phyloP scores from a whole-genome alignment of 2,113 vertebrate genomes.

The Amia ocellicauda region DNA sequence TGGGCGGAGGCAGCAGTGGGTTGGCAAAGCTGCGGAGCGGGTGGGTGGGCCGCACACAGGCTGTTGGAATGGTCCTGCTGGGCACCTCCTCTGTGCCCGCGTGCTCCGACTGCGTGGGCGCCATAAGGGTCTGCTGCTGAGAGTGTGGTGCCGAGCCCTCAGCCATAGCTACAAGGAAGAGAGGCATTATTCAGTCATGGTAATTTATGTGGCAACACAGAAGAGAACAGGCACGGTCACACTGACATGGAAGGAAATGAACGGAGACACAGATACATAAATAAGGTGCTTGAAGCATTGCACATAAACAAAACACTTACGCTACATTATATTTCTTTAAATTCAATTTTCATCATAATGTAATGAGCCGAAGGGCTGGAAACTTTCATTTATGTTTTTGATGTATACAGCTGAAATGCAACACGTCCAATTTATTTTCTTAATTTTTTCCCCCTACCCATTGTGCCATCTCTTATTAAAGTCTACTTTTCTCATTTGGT shows the following conservation, averaged over 20 bases:
- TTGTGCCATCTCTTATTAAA: no score
- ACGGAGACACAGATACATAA: background rate
- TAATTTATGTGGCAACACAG: background rate
- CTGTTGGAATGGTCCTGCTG: slow-evolving; percentile 82
- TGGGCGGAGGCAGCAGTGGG: slow-evolving; percentile 83
- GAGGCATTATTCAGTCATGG: background rate
- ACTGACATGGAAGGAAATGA: background rate
- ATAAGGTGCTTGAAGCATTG: no score
- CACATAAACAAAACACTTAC: no score
- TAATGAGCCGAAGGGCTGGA: no score
- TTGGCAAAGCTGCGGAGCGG: slow-evolving; percentile 90
- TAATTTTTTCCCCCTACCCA: no score
- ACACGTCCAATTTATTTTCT: no score
- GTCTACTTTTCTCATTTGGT: no score
- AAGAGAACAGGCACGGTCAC: background rate
- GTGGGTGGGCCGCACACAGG: slow-evolving; percentile 85
- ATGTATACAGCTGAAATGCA: no score
- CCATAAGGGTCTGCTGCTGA: slow-evolving; percentile 65
- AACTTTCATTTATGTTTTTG: no score
- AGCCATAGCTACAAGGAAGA: slow-evolving; percentile 49
- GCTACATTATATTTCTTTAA: no score
- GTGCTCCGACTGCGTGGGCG: slow-evolving; percentile 64
- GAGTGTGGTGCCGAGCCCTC: slow-evolving; percentile 51
- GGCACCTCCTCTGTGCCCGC: slow-evolving; percentile 63
- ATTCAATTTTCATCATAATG: no score